Percentiles rank a stretch among this genome's conserved stretches.
phyloP scores from a whole-genome alignment of 1,140 invertebrate genomes.

The Tetragnatha versicolor region DNA sequence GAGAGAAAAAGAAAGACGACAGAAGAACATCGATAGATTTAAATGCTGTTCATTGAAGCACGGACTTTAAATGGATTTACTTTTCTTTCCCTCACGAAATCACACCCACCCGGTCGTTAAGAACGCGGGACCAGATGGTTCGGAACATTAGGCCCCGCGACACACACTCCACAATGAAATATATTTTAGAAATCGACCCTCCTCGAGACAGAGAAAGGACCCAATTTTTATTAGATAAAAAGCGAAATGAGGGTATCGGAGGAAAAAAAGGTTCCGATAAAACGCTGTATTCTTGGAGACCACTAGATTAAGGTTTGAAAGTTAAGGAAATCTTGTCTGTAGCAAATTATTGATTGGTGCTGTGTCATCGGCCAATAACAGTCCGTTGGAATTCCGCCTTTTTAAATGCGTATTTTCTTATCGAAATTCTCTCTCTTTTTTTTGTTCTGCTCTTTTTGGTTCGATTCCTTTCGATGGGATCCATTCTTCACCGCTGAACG shows the following conservation, averaged over 20 bases:
- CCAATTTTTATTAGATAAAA: slow-evolving; percentile 52
- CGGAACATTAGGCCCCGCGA: slow-evolving; percentile 1
- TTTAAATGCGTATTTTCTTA: too few relatives aligned
- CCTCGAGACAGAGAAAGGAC: slow-evolving; percentile 2
- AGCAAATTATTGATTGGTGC: slow-evolving; percentile 15
- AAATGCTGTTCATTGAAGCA: slow-evolving; percentile 22
- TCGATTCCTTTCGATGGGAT: too few relatives aligned
- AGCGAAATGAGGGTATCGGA: slow-evolving; percentile 43
- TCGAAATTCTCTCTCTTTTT: too few relatives aligned
- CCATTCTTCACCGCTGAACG: too few relatives aligned
- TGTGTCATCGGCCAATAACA: slow-evolving; percentile 10
- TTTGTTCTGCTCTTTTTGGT: too few relatives aligned
- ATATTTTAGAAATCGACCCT: slow-evolving; percentile 43
- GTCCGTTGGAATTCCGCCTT: background rate
- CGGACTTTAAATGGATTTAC: slow-evolving; percentile 11
- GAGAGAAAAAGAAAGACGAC: background rate
- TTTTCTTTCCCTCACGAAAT: background rate
- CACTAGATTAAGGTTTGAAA: slow-evolving; percentile 26
- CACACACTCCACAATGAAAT: slow-evolving; percentile 25
- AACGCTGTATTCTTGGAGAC: slow-evolving; percentile 21
- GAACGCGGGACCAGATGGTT: slow-evolving; percentile 8
- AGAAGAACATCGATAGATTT: slow-evolving; percentile 12
- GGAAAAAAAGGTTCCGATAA: slow-evolving; percentile 28
- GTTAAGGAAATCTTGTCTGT: slow-evolving; percentile 43
- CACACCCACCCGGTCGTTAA: slow-evolving; percentile 22